Percentiles rank a stretch among this genome's conserved stretches.
Evolutionary conservation across 1,140 invertebrate genomes (phyloP).

Genomic region (Conus ventricosus): DNA sequence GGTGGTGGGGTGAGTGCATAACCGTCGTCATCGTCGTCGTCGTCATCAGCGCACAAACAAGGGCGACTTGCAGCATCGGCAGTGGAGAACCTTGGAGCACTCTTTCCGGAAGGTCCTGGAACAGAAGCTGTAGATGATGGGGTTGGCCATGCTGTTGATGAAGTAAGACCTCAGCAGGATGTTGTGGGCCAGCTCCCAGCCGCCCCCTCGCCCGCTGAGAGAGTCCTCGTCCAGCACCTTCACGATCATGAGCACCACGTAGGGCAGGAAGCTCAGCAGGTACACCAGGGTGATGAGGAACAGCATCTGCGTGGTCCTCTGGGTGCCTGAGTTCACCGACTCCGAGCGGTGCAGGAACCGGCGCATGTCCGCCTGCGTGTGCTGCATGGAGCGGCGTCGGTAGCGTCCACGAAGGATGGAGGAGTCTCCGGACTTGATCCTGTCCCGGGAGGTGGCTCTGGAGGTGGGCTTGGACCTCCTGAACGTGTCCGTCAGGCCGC

Average conservation of each 20-base stretch:
- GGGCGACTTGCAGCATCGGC: constrained; percentile 8
- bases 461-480: neutral
- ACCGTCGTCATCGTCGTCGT: neutral
- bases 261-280: constrained; percentile 56
- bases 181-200: constrained; percentile 34
- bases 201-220: constrained; percentile 37
- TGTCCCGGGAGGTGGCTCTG: neutral
- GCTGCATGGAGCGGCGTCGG: constrained; percentile 23
- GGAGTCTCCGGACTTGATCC: constrained; percentile 21
- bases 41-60: neutral
- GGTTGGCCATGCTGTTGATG: constrained; percentile 60
- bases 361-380: constrained; percentile 19
- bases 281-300: constrained; percentile 54
- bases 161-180: constrained; percentile 56
- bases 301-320: constrained; percentile 51
- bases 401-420: constrained; percentile 6
- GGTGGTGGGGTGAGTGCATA: no score
- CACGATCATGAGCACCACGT: constrained; percentile 49
- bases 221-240: constrained; percentile 43
- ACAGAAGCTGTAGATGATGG: constrained; percentile 59
- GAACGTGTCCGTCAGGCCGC: neutral
- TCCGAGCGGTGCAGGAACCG: constrained; percentile 26
- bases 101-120: constrained; percentile 53
- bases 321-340: constrained; percentile 25
- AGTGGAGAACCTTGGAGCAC: constrained; percentile 45